These are phyloP conservation scores for Sardinella longiceps DNA, from an alignment of 2,797 vertebrate genomes.

Conservation along the genomic window DNA sequence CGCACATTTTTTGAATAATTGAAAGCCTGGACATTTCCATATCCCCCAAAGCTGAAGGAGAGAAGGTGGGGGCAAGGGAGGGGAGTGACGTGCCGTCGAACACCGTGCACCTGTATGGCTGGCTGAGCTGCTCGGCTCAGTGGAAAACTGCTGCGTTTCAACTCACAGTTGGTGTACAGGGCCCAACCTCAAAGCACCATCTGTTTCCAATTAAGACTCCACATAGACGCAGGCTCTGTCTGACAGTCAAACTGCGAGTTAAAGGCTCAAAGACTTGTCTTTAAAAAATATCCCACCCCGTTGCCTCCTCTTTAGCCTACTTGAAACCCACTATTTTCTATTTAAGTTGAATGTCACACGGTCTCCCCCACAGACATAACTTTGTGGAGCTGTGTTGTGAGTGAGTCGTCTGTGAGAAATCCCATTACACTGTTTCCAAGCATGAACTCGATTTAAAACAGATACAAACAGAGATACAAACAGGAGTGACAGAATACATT, in stretches of 20 bases:
- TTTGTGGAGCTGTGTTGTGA: conserved; percentile 40
- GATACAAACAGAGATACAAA: conserved; percentile 14
- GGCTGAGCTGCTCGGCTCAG: conserved; percentile 56
- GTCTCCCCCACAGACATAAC: conserved; percentile 41
- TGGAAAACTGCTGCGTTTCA: conserved; percentile 56
- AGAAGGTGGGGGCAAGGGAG: conserved; percentile 31
- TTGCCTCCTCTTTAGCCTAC: conserved; percentile 53
- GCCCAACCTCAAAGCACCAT: conserved; percentile 68
- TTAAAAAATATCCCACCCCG: conserved; percentile 58
- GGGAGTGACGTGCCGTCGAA: conserved; percentile 47
- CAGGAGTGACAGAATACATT: background rate
- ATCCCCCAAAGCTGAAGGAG: conserved; percentile 34
- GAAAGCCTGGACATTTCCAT: conserved; percentile 36
- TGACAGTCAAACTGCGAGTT: conserved; percentile 70
- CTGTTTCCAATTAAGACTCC: conserved; percentile 81
- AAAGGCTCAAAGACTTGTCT: conserved; percentile 74
- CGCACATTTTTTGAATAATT: conserved; percentile 15
- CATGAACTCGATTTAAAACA: background rate
- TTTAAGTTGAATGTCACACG: conserved; percentile 59
- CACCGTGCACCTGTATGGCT: conserved; percentile 74
- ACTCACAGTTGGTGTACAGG: conserved; percentile 57
- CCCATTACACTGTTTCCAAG: conserved; percentile 3
- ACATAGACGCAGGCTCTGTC: conserved; percentile 67
- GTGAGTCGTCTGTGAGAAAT: conserved; percentile 23
- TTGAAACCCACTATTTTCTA: conserved; percentile 51